Evolutionary conservation across 1,140 invertebrate genomes (phyloP).

Genomic region (Rhopalosiphum maidis): DNA sequence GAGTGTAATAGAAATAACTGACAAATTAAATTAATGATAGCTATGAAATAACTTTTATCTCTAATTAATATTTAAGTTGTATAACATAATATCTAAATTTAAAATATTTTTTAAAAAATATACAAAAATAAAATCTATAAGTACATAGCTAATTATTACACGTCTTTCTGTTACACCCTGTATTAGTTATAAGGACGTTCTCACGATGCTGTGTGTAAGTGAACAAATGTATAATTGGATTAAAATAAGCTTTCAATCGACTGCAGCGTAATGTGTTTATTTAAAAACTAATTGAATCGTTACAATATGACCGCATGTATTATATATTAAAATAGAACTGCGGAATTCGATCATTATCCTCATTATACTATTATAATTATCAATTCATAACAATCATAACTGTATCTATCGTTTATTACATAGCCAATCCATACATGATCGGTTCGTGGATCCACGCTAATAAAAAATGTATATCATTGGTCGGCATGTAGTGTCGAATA

Average conservation of each 20-base stretch:
- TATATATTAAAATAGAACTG: neutral
- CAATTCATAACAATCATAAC: neutral
- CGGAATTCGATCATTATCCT: neutral
- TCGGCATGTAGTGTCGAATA: neutral
- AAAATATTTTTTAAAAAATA: neutral
- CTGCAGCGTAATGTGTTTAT: neutral
- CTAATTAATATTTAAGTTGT: neutral
- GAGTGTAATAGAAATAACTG: neutral
- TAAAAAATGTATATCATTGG: neutral
- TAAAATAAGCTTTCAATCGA: neutral
- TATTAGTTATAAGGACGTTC: conserved; percentile 18
- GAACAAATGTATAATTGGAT: neutral
- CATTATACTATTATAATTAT: neutral
- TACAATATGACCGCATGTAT: neutral
- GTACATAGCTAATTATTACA: neutral
- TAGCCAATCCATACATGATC: neutral
- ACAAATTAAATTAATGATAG: neutral
- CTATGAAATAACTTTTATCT: neutral
- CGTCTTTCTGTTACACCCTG: neutral
- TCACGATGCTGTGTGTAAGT: conserved; percentile 29
- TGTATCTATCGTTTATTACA: neutral
- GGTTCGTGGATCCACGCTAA: neutral
- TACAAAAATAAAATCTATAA: neutral
- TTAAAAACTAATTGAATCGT: neutral
- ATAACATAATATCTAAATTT: neutral